These are phyloP conservation scores for Lucilia sericata DNA, from an alignment of 1,140 invertebrate genomes.

Conservation along the genomic window DNA sequence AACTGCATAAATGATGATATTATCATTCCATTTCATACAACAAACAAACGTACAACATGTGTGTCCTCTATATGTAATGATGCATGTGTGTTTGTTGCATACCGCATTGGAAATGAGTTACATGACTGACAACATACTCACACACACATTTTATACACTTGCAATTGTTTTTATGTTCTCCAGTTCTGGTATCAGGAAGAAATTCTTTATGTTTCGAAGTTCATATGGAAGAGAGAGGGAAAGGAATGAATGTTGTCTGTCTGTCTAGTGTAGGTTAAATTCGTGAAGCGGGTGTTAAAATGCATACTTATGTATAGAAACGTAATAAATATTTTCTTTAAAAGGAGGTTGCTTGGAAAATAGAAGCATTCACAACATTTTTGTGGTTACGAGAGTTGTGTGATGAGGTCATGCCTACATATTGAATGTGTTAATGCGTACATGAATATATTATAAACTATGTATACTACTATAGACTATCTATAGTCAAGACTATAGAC, in stretches of 20 bases:
- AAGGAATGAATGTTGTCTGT: too few relatives aligned
- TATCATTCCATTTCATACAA: background rate
- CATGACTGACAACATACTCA: background rate
- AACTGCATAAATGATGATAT: background rate
- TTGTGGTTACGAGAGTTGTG: background rate
- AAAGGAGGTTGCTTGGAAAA: background rate
- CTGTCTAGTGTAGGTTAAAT: background rate
- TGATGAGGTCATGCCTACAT: background rate
- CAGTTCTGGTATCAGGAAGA: background rate
- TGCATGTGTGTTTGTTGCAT: background rate
- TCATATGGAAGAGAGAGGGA: too few relatives aligned
- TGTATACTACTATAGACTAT: too few relatives aligned
- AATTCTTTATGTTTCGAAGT: background rate
- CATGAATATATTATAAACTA: too few relatives aligned
- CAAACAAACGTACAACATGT: background rate
- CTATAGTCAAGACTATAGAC: too few relatives aligned
- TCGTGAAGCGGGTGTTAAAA: conserved; percentile 15
- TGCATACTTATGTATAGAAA: background rate
- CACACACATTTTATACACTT: too few relatives aligned
- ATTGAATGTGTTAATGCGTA: background rate
- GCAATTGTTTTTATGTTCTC: too few relatives aligned
- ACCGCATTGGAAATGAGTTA: conserved; percentile 9
- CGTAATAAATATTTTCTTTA: background rate
- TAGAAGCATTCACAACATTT: background rate
- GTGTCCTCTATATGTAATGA: background rate